phyloP scores from a whole-genome alignment of 2,113 vertebrate genomes.

The Pseudopodoces humilis region DNA sequence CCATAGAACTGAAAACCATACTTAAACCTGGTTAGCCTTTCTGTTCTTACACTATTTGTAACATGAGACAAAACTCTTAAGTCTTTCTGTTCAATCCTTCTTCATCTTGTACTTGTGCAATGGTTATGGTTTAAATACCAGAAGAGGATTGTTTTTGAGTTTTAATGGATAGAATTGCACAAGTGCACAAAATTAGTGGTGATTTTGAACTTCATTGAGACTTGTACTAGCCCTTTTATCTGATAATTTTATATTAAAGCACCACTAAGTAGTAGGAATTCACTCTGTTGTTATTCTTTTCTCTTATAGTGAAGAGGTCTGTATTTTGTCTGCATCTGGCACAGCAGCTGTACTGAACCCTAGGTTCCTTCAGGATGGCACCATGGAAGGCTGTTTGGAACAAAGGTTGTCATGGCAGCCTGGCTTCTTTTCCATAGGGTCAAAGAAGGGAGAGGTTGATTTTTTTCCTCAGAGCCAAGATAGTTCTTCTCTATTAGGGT shows the following conservation, averaged over 20 bases:
- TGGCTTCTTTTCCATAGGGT: constrained; percentile 81
- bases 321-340: constrained; percentile 96
- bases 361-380: constrained; percentile 93
- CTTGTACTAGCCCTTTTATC: neutral
- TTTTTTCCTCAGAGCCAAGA: constrained; percentile 75
- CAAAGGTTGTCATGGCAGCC: constrained; percentile 89
- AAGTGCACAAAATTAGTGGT: neutral
- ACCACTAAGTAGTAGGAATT: neutral
- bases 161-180: neutral
- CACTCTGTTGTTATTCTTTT: constrained; percentile 48
- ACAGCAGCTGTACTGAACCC: constrained; percentile 95
- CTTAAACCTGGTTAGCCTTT: neutral
- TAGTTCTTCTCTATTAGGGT: constrained; percentile 78
- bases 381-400: constrained; percentile 87
- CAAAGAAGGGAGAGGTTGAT: constrained; percentile 82
- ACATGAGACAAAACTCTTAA: neutral
- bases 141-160: neutral
- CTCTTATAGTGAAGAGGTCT: constrained; percentile 92
- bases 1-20: neutral
- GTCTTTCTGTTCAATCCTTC: neutral
- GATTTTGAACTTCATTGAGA: neutral
- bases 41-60: neutral
- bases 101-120: neutral
- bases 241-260: neutral
- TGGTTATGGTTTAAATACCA: neutral